A percentile compares a stretch with the other conserved stretches of the same genome.
Evolutionary conservation across 2,888 invertebrate species (phyloP).

Genomic region (Plebejus argus): DNA sequence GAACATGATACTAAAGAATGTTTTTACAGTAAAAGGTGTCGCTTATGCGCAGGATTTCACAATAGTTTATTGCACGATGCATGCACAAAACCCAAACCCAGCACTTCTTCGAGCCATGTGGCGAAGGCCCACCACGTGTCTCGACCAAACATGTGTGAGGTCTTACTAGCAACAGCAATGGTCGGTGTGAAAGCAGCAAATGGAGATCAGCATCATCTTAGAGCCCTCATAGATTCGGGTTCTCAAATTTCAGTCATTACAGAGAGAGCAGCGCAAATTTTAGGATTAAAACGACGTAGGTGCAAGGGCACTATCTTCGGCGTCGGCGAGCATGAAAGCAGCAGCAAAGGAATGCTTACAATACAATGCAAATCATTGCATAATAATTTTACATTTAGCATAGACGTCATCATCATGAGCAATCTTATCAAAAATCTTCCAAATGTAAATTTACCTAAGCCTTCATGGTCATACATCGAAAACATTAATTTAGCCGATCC

Average conservation of each 20-base stretch:
- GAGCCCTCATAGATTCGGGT: no score
- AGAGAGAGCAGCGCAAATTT: not conserved
- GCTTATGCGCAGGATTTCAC: constrained; percentile 55
- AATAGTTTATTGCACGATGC: not conserved
- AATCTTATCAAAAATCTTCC: not conserved
- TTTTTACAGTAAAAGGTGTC: not conserved
- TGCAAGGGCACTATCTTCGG: not conserved
- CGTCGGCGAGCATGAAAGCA: constrained; percentile 8
- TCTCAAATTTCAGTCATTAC: not conserved
- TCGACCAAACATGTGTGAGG: not conserved
- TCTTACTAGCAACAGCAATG: constrained; percentile 1
- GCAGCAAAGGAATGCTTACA: constrained; percentile 2
- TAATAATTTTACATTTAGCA: not conserved
- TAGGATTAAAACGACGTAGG: not conserved
- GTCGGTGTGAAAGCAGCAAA: not conserved
- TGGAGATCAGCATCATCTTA: not conserved
- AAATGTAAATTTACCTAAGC: not conserved
- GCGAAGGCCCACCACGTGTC: constrained; percentile 4
- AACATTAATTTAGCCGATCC: not conserved
- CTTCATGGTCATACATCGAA: not conserved
- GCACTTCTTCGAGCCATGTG: not conserved
- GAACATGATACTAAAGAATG: not conserved
- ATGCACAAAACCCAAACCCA: no score
- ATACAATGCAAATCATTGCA: not conserved
- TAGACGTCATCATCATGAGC: constrained; percentile 5